These are phyloP conservation scores for Xestia sexstrigata DNA, from an alignment of 2,888 invertebrate genomes.

Conservation along the genomic window DNA sequence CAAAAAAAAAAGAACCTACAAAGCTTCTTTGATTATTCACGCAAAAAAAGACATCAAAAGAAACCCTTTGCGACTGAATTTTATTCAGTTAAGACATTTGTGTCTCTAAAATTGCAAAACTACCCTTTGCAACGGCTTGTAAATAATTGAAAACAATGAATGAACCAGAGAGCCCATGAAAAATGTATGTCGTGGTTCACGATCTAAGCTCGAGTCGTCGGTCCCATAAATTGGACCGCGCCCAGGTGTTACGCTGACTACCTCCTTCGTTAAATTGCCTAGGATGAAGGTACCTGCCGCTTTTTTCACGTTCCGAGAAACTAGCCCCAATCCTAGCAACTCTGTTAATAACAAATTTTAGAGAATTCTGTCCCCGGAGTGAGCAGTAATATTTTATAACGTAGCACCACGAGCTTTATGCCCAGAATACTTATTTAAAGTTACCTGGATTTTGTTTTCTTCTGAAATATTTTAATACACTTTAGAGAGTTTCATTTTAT, in stretches of 20 bases:
- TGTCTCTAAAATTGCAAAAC: constrained; percentile 41
- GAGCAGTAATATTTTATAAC: constrained; percentile 50
- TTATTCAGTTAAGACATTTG: constrained; percentile 16
- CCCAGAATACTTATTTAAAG: constrained; percentile 21
- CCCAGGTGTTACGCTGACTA: constrained; percentile 74
- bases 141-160: constrained; percentile 60
- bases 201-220: constrained; percentile 70
- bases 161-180: constrained; percentile 55
- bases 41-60: constrained; percentile 4
- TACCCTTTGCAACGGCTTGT: constrained; percentile 48
- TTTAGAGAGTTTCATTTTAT: not conserved
- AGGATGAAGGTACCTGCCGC: constrained; percentile 33
- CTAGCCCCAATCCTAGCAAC: constrained; percentile 41
- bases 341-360: constrained; percentile 51
- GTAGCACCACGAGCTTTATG: constrained; percentile 23
- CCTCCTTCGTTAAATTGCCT: constrained; percentile 69
- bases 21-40: not conserved
- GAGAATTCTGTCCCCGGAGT: constrained; percentile 44
- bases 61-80: not conserved
- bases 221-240: constrained; percentile 75
- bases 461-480: constrained; percentile 21
- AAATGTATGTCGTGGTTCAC: constrained; percentile 61
- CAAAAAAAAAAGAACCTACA: not conserved
- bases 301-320: constrained; percentile 51
- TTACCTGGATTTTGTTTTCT: constrained; percentile 17